phyloP scores from a whole-genome alignment of 2,888 invertebrate species.

The Nemurella pictetii region DNA sequence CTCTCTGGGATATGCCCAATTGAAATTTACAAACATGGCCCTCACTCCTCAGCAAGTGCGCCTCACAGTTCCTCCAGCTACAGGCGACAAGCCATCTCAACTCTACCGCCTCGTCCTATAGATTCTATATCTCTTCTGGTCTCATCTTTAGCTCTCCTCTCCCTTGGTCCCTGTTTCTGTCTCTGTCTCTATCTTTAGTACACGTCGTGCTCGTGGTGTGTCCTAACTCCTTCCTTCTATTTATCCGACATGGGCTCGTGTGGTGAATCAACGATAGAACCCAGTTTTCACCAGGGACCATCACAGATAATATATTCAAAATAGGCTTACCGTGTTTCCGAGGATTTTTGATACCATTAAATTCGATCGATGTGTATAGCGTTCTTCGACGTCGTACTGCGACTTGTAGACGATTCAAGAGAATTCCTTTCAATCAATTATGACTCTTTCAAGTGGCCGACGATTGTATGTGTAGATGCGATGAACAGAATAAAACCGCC shows the following conservation, averaged over 20 bases:
- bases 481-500: background rate
- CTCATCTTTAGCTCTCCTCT: background rate
- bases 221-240: slow-evolving; percentile 24
- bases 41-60: background rate
- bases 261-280: slow-evolving; percentile 15
- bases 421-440: background rate
- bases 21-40: slow-evolving; percentile 28
- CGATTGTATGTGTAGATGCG: background rate
- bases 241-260: slow-evolving; percentile 20
- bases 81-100: background rate
- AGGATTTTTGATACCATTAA: background rate
- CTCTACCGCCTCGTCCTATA: background rate
- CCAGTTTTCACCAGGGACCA: background rate
- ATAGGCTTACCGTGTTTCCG: background rate
- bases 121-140: background rate
- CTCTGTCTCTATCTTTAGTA: background rate
- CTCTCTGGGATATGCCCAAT: slow-evolving; percentile 25
- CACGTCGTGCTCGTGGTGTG: background rate
- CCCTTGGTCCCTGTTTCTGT: background rate
- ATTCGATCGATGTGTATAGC: background rate
- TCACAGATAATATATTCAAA: background rate
- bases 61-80: background rate
- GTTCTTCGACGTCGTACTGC: background rate
- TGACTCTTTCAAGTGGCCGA: background rate
- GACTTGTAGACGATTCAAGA: background rate